Percentiles rank a stretch among this genome's conserved stretches.
Evolutionary conservation across 53 echinoderm and acorn worm species (phyloP).

Genomic region (Zoroaster sp.): DNA sequence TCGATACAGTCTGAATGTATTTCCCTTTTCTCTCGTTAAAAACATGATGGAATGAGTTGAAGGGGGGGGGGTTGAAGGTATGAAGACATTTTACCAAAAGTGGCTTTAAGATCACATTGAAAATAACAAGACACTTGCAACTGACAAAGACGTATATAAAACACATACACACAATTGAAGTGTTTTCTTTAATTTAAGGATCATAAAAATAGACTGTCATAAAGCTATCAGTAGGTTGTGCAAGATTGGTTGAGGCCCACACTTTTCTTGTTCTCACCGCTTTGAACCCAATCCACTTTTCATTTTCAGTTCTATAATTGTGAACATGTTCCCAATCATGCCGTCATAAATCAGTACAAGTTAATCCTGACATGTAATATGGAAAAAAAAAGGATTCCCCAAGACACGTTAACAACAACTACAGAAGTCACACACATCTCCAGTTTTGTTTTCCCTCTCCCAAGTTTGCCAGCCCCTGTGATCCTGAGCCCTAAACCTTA

Average conservation of each 20-base stretch:
- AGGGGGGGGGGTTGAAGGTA: no score
- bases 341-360: constrained; percentile 29
- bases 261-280: neutral
- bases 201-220: neutral
- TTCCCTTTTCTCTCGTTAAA: no score
- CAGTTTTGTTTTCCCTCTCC: neutral
- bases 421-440: neutral
- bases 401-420: neutral
- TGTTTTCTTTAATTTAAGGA: neutral
- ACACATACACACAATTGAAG: neutral
- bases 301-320: neutral
- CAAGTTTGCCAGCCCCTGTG: neutral
- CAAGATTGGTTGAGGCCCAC: neutral
- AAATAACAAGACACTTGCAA: no score
- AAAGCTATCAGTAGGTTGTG: neutral
- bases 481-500: neutral
- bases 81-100: no score
- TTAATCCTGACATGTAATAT: constrained; percentile 5
- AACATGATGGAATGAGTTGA: no score
- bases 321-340: neutral
- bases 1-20: no score
- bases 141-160: neutral
- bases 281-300: neutral
- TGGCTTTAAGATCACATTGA: no score
- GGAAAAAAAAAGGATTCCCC: constrained; percentile 18